A percentile compares a stretch with the other conserved stretches of the same genome.
Conservation (phyloP, 2,113 vertebrate species). For the Saccopteryx bilineata region DNA sequence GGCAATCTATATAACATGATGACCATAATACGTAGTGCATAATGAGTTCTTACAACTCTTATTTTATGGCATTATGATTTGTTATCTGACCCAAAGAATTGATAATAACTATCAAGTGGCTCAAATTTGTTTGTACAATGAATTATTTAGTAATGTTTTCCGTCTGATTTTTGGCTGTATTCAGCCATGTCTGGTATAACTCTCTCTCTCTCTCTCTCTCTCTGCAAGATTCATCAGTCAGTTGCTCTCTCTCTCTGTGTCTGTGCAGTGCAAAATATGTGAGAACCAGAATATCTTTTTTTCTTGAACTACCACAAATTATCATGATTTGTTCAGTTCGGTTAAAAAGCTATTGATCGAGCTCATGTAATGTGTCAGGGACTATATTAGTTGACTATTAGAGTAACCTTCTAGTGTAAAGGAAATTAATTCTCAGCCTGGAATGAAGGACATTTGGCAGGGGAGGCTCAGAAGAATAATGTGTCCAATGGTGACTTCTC, state of each 20-base stretch:
- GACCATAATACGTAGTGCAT: neutral
- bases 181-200: neutral
- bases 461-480: neutral
- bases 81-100: neutral
- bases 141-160: neutral
- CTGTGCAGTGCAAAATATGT: neutral
- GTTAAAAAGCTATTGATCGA: neutral
- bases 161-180: neutral
- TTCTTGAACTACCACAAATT: neutral
- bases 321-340: neutral
- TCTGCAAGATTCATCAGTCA: neutral
- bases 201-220: neutral
- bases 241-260: neutral
- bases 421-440: neutral
- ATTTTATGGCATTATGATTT: neutral
- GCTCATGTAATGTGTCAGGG: neutral
- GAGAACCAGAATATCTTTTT: neutral
- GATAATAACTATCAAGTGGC: neutral
- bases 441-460: neutral
- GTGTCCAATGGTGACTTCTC: neutral
- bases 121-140: neutral
- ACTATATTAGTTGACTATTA: neutral
- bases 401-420: neutral
- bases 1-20: neutral
- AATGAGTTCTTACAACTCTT: neutral